Evolutionary conservation across 2,888 invertebrate species (phyloP).

Genomic region (Coenonympha arcania): DNA sequence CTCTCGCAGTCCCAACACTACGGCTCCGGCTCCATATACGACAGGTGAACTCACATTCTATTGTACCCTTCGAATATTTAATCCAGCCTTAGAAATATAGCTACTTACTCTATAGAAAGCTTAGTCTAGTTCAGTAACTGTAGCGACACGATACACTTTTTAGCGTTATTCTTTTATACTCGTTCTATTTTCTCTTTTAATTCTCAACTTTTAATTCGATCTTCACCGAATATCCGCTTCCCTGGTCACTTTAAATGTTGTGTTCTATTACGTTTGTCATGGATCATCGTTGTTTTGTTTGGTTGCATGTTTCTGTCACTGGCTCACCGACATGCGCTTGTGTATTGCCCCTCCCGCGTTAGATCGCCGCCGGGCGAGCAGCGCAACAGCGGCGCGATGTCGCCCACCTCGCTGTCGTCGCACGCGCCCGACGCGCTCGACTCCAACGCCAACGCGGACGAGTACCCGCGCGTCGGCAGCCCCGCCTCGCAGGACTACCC

Average conservation of each 20-base stretch:
- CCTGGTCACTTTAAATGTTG: slow-evolving; percentile 45
- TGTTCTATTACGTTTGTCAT: slow-evolving; percentile 50
- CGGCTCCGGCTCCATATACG: slow-evolving; percentile 85
- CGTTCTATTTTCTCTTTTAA: slow-evolving; percentile 36
- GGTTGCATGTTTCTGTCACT: slow-evolving; percentile 70
- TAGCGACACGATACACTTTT: slow-evolving; percentile 16
- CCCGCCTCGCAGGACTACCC: slow-evolving; percentile 75
- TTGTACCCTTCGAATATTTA: slow-evolving; percentile 3
- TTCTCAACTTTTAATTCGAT: slow-evolving; percentile 22
- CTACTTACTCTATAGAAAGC: slow-evolving; percentile 19
- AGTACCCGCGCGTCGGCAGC: slow-evolving; percentile 59
- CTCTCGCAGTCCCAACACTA: slow-evolving; percentile 81
- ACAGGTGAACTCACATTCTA: slow-evolving; percentile 74
- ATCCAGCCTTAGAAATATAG: slow-evolving; percentile 15
- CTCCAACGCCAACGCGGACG: slow-evolving; percentile 45
- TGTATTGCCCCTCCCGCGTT: slow-evolving; percentile 53
- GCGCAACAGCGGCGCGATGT: slow-evolving; percentile 60
- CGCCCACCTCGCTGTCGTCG: slow-evolving; percentile 56
- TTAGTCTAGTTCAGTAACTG: slow-evolving; percentile 20
- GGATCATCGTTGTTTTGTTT: slow-evolving; percentile 54
- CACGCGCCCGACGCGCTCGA: slow-evolving; percentile 48
- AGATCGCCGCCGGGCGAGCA: slow-evolving; percentile 66
- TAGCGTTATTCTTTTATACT: slow-evolving; percentile 33
- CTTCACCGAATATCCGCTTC: slow-evolving; percentile 44
- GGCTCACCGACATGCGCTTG: slow-evolving; percentile 71